phyloP scores from a whole-genome alignment of 2,797 vertebrate species.

The Bradypus variegatus region DNA sequence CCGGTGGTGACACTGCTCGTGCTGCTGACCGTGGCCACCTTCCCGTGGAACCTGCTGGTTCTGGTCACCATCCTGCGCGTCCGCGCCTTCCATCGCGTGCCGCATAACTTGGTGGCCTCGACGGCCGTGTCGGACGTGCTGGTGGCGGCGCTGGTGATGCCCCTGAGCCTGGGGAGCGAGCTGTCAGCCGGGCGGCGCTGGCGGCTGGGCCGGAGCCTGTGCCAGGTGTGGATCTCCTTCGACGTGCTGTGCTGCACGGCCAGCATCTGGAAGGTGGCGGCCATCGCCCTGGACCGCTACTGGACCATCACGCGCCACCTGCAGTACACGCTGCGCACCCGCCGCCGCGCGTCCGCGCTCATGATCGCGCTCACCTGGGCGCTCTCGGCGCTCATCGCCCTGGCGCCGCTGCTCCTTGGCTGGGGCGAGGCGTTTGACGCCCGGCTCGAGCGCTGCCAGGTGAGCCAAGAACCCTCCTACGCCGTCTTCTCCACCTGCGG shows the following conservation, averaged over 20 bases:
- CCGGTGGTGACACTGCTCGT: conserved; percentile 52
- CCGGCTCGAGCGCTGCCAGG: conserved; percentile 41
- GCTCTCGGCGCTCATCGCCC: conserved; percentile 45
- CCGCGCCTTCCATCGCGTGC: conserved; percentile 56
- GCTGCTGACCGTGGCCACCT: conserved; percentile 55
- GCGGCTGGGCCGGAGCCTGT: conserved; percentile 49
- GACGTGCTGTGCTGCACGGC: conserved; percentile 60
- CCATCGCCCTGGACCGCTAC: conserved; percentile 54
- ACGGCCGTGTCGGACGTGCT: conserved; percentile 51
- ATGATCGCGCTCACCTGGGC: conserved; percentile 55
- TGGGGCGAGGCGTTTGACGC: conserved; percentile 54
- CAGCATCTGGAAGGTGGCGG: conserved; percentile 62
- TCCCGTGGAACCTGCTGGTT: conserved; percentile 60
- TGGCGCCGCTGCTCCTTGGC: conserved; percentile 46
- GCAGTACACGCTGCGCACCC: conserved; percentile 49
- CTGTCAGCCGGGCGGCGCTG: conserved; percentile 42
- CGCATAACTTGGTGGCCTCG: conserved; percentile 63
- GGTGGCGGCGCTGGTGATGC: conserved; percentile 59
- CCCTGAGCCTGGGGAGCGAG: conserved; percentile 53
- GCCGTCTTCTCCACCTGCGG: conserved; percentile 58
- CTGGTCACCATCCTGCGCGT: conserved; percentile 58
- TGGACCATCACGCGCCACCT: conserved; percentile 51
- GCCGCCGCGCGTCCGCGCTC: conserved; percentile 33
- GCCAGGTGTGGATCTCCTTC: conserved; percentile 56
- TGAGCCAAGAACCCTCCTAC: conserved; percentile 59